Conservation (phyloP, 2,113 vertebrate genomes). For the Nothocercus nigrocapillus region DNA sequence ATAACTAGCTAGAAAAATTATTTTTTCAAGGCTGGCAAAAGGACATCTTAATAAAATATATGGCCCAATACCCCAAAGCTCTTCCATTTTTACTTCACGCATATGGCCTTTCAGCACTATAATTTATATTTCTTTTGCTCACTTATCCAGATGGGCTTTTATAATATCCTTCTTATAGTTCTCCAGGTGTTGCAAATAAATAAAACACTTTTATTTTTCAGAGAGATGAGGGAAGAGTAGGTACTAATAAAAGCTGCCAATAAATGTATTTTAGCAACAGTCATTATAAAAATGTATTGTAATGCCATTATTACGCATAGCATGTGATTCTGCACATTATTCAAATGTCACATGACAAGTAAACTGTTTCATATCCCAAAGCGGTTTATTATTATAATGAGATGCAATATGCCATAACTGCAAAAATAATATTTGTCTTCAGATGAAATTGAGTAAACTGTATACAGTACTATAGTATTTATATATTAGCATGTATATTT, state of each 20-base stretch:
- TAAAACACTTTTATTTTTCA: constrained; percentile 61
- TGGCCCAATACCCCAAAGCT: constrained; percentile 16
- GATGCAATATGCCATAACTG: neutral
- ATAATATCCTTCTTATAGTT: constrained; percentile 52
- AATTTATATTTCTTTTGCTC: constrained; percentile 54
- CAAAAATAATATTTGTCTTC: neutral
- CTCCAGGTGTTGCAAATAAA: constrained; percentile 67
- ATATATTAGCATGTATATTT: too few species aligned
- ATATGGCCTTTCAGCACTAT: constrained; percentile 11
- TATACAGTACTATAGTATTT: too few species aligned
- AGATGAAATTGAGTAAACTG: neutral
- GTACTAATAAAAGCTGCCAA: neutral
- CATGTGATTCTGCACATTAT: constrained; percentile 2
- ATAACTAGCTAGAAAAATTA: constrained; percentile 44
- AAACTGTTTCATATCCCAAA: neutral
- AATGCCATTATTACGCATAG: neutral
- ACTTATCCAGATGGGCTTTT: constrained; percentile 56
- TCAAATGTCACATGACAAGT: neutral
- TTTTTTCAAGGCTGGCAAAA: constrained; percentile 20
- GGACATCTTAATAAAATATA: constrained; percentile 38
- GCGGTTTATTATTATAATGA: neutral
- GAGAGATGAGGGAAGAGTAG: neutral
- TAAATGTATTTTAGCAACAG: neutral
- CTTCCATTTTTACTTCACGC: constrained; percentile 49
- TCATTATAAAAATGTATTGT: neutral